Conservation (phyloP, 1,140 invertebrate genomes). For the Aphis craccivora region DNA sequence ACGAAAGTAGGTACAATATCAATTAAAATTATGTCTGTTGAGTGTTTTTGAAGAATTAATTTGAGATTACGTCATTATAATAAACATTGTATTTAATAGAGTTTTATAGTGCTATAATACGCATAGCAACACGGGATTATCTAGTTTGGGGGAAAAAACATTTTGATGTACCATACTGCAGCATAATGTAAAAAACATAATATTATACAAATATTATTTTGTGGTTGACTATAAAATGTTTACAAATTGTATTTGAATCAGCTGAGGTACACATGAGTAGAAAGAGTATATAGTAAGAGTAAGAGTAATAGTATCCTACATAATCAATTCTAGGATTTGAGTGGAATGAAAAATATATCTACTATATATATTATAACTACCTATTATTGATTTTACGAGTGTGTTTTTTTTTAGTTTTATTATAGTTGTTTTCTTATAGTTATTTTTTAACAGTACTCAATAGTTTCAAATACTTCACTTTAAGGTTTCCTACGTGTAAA, state of each 20-base stretch:
- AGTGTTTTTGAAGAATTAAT: neutral
- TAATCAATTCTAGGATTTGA: neutral
- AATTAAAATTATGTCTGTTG: neutral
- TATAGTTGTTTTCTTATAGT: neutral
- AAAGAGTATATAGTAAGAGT: neutral
- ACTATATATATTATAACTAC: neutral
- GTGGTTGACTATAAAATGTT: neutral
- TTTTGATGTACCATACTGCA: neutral
- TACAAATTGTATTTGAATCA: neutral
- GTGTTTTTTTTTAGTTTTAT: neutral
- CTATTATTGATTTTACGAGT: neutral
- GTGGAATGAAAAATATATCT: neutral
- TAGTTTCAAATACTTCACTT: neutral
- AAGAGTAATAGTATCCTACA: neutral
- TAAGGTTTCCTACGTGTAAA: neutral
- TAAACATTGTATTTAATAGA: too few species aligned
- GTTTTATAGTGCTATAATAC: too few species aligned
- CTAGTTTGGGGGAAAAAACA: neutral
- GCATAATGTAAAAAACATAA: neutral
- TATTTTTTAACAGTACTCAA: neutral
- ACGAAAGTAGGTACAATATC: neutral
- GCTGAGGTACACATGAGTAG: neutral
- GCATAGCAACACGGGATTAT: neutral
- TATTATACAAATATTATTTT: neutral
- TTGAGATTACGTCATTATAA: neutral